Conservation (phyloP, 2,113 vertebrate genomes). For the Dipodomys spectabilis region DNA sequence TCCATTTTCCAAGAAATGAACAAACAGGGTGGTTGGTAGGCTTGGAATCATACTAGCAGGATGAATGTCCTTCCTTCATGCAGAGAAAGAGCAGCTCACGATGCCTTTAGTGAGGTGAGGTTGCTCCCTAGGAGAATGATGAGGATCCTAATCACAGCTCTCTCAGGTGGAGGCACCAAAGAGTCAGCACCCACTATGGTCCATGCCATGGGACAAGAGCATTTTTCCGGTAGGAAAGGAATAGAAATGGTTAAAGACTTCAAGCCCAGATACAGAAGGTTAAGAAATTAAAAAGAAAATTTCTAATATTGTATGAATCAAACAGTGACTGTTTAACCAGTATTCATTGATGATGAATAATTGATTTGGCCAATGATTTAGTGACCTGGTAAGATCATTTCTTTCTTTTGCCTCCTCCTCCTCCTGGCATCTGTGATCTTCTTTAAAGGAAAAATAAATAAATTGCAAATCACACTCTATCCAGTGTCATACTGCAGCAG, state of each 20-base stretch:
- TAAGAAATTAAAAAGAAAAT: not conserved
- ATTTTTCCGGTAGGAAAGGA: not conserved
- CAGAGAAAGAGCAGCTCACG: not conserved
- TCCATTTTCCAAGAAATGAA: not conserved
- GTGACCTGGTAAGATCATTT: constrained; percentile 19
- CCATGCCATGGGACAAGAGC: not conserved
- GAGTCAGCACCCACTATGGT: not conserved
- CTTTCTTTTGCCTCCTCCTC: constrained; percentile 20
- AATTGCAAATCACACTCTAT: not conserved
- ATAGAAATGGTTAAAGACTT: not conserved
- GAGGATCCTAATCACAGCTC: not conserved
- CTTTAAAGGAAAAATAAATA: constrained; percentile 51
- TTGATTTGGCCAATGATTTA: constrained; percentile 22
- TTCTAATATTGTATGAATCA: not conserved
- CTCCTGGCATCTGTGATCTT: constrained; percentile 21
- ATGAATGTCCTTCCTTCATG: not conserved
- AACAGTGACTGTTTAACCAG: constrained; percentile 16
- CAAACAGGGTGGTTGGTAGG: not conserved
- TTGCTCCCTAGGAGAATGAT: not conserved
- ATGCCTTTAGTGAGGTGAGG: not conserved
- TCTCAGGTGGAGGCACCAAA: not conserved
- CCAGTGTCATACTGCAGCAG: not conserved
- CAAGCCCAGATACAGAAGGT: not conserved
- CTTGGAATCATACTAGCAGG: not conserved
- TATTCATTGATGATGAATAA: constrained; percentile 3